phyloP scores from a whole-genome alignment of 2,113 vertebrate genomes.

The Chloropsis hardwickii region DNA sequence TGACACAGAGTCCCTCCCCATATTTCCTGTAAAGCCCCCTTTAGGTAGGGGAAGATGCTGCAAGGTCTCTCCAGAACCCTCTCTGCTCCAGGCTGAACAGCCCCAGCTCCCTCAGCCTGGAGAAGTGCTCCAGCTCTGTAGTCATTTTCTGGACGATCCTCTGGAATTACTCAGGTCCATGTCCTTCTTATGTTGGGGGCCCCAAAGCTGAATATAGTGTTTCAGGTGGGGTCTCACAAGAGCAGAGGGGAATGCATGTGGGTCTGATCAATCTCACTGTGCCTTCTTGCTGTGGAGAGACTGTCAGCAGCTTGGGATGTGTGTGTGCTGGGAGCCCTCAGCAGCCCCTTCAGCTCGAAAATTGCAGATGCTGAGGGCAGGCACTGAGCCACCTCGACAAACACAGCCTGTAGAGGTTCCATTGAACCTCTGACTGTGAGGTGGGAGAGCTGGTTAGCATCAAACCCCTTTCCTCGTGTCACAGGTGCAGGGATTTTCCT shows the following conservation, averaged over 20 bases:
- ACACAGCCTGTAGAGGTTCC: neutral
- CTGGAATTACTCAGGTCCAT: neutral
- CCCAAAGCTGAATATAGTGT: neutral
- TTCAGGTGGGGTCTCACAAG: neutral
- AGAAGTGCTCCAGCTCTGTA: neutral
- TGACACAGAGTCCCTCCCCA: neutral
- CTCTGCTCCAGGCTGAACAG: neutral
- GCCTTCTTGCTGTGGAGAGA: neutral
- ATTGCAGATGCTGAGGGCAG: neutral
- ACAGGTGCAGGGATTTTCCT: neutral
- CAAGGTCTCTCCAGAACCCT: neutral
- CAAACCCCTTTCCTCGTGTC: accelerated
- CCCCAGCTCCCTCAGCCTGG: neutral
- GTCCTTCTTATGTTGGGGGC: neutral
- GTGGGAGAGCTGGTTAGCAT: neutral
- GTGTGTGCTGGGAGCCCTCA: neutral
- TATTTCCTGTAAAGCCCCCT: neutral
- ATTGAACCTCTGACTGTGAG: accelerated
- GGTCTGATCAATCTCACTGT: neutral
- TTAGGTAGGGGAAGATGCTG: neutral
- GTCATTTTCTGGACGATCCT: neutral
- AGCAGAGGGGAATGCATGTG: neutral
- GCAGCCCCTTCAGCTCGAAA: neutral
- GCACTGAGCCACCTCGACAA: neutral
- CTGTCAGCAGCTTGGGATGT: neutral